Evolutionary conservation across 2,888 invertebrate genomes (phyloP), one percentile per base, ranked within the genome.

Genomic region (Harpalus rubripes): DNA sequence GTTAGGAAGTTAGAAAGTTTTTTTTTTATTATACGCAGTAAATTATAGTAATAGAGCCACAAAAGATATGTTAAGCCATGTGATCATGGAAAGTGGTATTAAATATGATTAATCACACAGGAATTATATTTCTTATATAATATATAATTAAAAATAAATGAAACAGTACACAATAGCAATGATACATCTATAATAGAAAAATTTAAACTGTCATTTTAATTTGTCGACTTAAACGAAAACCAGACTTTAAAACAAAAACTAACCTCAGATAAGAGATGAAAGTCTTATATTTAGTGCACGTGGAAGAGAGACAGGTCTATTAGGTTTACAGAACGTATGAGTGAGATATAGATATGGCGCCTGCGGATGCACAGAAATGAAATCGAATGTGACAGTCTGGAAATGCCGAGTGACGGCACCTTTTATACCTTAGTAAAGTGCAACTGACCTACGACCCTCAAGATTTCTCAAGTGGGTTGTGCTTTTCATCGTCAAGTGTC

Each of bases 381-480:
- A 83, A 82, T 83, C 44, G 76, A 83, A 83, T 61, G 83, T 83
- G 76, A 83, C 83, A 83, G 83, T 74, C 59, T 82, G 59, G 82
- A 74, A 65, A 81, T 39, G 5, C 15, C n/a, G 32, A 18, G 63
- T n/a, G 68, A 68, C 68, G 68, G 58, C 74, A 83, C 83, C 83
- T 83, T 83, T 83, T 83, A 68, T 83, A 72, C 76, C 61, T 58
- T 32, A 22, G 63, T 22, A 12, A 68, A 68, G 68, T 68, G 68
- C 68, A 68, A 68, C 32, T 68, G 68, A 68, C 68, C 68, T 68
- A 32, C 68, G 39, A 68, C 68, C 68, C 68, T 68, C n/a, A n/a
- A 68, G 68, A 39, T 39, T 15, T 15, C 39, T 39, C n/a, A 68
- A 68, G 68, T 68, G 68, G 68, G 39, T 32, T 68, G 32, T 68